phyloP scores from a whole-genome alignment of 2,888 invertebrate genomes.

The Thera obeliscata region DNA sequence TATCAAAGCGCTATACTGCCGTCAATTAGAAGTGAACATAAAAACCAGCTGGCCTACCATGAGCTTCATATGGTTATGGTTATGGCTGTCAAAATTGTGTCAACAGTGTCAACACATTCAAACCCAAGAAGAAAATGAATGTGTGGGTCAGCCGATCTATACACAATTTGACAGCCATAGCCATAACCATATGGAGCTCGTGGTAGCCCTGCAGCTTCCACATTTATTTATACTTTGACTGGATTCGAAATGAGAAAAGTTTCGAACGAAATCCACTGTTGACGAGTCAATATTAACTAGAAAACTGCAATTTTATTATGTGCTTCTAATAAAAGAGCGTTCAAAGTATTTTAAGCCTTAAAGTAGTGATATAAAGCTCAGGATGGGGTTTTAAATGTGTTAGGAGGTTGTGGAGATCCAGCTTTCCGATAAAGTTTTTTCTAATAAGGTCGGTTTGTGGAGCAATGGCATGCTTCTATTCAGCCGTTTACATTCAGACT shows the following conservation, averaged over 20 bases:
- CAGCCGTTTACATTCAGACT: slow-evolving; percentile 27
- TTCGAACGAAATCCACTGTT: slow-evolving; percentile 74
- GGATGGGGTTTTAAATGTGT: slow-evolving; percentile 4
- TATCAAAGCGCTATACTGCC: not conserved
- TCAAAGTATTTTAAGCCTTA: slow-evolving; percentile 29
- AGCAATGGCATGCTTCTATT: slow-evolving; percentile 52
- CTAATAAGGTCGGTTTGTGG: slow-evolving; percentile 63
- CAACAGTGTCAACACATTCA: no score
- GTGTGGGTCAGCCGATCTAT: no score
- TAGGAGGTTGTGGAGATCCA: slow-evolving; percentile 42
- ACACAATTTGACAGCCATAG: no score
- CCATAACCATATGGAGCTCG: no score
- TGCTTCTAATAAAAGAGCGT: slow-evolving; percentile 17
- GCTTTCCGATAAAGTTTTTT: slow-evolving; percentile 78
- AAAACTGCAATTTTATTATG: slow-evolving; percentile 56
- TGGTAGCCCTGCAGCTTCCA: no score
- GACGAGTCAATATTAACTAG: slow-evolving; percentile 82
- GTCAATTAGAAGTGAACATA: slow-evolving; percentile 10
- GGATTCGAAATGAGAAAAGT: slow-evolving; percentile 82
- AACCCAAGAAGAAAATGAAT: no score
- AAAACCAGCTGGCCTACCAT: no score
- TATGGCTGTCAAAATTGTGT: no score
- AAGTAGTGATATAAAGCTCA: not conserved
- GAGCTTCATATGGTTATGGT: no score
- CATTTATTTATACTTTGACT: slow-evolving; percentile 57